Evolutionary conservation across 2,888 invertebrate species (phyloP), one percentile per base, ranked within the genome.

Genomic region (Chouioia cunea): DNA sequence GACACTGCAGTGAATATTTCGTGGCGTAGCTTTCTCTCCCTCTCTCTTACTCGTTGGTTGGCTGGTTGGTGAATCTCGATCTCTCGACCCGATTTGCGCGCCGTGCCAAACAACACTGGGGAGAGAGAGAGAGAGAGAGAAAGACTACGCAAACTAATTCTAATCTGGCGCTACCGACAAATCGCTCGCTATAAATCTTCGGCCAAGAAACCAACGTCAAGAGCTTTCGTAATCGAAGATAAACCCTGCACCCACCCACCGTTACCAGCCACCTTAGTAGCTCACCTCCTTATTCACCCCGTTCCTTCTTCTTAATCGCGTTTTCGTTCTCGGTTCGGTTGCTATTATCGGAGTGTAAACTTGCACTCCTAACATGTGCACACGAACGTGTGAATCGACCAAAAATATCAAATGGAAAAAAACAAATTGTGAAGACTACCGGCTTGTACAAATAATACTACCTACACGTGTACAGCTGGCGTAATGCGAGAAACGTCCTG

Each of bases 141-240:
- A 74, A 10, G 10, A 12, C 36, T 76, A 69, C 70, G 82, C 82
- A 84, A 85, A 84, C 84, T 85, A 84, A 85, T 85, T 85, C 84
- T 83, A 84, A 85, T 85, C 84, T 83, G 81, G 80, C 75, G 80
- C 81, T 81, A 81, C 79, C 83, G 81, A 85, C 85, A 85, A 85
- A 85, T 85, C 83, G 84, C 80, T 79, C 76, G 78, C 84, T 80
- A 84, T 85, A 84, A 85, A 85, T 85, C 74, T 79, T 76, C 78
- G 75, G 77, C 76, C 80, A 80, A 78, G 83, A 80, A 83, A 81
- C 81, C 79, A 81, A 78, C 79, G 79, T 81, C 80, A 79, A 81
- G 83, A 83, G 83, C 77, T 79, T 82, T 77, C 80, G 82, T 81
- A 85, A 85, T 85, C 84, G 85, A 84, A 84, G 85, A 84, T 83